Evolutionary conservation across 2,797 vertebrate genomes (phyloP), one percentile per base, ranked within the genome.

Genomic region (Eulemur mongoz): DNA sequence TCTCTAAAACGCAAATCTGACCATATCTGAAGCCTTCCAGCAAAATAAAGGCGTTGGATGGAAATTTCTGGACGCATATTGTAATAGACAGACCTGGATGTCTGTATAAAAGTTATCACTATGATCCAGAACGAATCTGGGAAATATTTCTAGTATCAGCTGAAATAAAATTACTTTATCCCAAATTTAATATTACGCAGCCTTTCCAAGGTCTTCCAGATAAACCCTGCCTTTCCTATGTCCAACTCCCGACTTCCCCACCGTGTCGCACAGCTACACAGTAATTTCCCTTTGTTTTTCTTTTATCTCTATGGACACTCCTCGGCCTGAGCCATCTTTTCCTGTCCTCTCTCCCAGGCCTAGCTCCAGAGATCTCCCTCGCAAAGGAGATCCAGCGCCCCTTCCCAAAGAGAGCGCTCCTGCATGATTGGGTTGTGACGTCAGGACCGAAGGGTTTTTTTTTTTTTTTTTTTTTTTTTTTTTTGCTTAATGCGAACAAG

Each of bases 1-100:
- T 91, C 72, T 91, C 27, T 65, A 86, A 95, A 97, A 91, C 20
- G 20, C 73, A 95, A 83, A 96, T 48, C 40, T 69, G 82, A 89
- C 52, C 27, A 0, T 70, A 25, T n/a, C 40, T 40, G 70, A 94
- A 94, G 80, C 30, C 15, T 90, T 70, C 38, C 59, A 63, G 81
- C n/a, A 84, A 97, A 96, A 94, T 54, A 83, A 69, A 93, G 70
- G 61, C 30, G 17, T 89, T 80, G 18, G 35, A 84, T 89, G 48
- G 75, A 89, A 96, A 94, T 54, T 95, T 98, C 35, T 2, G 59
- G 88, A 95, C 61, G 38, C 75, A 35, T 35, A 59, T 10, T 95
- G 45, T 75, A 79, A 82, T 89, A 84, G 45, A 84, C 25, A 20
- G 11, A 43, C 38, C 23, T 30, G 2, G 63, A 59, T 92, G 13